These are phyloP conservation scores for Ondatra zibethicus DNA, from an alignment of 2,113 vertebrate genomes.

Conservation along the genomic window DNA sequence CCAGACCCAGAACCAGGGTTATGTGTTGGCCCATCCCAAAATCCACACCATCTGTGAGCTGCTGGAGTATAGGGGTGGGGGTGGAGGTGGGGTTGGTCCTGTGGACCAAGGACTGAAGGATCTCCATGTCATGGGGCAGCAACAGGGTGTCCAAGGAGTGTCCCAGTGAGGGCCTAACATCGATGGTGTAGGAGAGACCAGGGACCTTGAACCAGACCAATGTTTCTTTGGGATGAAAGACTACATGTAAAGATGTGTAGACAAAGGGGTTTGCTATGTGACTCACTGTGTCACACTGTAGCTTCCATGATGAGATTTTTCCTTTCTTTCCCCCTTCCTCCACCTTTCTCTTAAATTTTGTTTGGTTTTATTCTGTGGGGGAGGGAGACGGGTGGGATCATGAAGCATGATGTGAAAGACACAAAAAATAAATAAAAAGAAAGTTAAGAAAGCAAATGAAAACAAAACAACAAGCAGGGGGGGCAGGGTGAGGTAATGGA, in stretches of 20 bases:
- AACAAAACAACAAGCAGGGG: neutral
- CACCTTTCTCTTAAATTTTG: neutral
- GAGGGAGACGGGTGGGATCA: neutral
- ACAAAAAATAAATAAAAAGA: neutral
- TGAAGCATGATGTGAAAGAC: neutral
- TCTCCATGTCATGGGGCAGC: too few species aligned
- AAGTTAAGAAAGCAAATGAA: neutral
- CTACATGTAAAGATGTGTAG: neutral
- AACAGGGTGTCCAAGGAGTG: too few species aligned
- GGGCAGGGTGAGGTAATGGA: neutral
- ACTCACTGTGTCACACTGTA: neutral
- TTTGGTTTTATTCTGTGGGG: neutral
- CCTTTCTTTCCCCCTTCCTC: fast-evolving
- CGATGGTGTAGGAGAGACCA: neutral
- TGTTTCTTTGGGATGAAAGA: neutral
- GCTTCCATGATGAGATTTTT: neutral
- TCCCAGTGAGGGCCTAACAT: too few species aligned
- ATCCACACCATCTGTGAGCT: too few species aligned
- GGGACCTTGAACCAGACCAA: neutral
- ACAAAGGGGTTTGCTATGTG: neutral
- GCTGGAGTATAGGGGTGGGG: too few species aligned
- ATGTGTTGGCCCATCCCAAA: too few species aligned
- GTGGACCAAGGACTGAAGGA: too few species aligned
- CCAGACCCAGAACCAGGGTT: too few species aligned
- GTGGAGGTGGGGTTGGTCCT: too few species aligned